phyloP scores from a whole-genome alignment of 2,888 invertebrate genomes.

The Drepana falcataria region DNA sequence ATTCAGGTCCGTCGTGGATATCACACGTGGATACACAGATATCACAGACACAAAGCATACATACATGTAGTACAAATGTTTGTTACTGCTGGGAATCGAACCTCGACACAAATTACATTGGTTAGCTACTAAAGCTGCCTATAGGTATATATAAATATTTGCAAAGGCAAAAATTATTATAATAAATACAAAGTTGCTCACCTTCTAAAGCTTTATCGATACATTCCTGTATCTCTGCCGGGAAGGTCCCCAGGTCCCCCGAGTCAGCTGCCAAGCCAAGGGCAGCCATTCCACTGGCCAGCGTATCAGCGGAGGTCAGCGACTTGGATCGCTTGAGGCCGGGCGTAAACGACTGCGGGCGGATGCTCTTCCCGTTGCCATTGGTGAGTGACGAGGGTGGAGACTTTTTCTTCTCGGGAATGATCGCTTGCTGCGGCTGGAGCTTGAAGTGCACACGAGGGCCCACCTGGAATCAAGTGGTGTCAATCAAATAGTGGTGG shows the following conservation, averaged over 20 bases:
- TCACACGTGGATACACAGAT: no score
- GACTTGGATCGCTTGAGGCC: slow-evolving; percentile 90
- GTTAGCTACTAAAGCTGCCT: no score
- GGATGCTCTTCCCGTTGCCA: slow-evolving; percentile 64
- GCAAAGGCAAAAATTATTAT: no score
- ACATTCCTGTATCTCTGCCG: slow-evolving; percentile 84
- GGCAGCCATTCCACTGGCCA: slow-evolving; percentile 83
- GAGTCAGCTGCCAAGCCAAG: slow-evolving; percentile 84
- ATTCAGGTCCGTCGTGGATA: no score
- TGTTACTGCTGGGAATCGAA: no score
- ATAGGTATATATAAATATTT: no score
- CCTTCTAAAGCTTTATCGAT: slow-evolving; percentile 87
- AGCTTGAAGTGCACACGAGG: slow-evolving; percentile 81
- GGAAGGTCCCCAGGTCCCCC: slow-evolving; percentile 87
- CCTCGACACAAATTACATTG: no score
- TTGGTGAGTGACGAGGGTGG: slow-evolving; percentile 64
- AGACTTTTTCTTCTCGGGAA: slow-evolving; percentile 68
- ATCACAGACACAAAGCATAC: no score
- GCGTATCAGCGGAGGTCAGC: slow-evolving; percentile 86
- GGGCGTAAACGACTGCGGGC: slow-evolving; percentile 62
- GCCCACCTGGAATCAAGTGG: slow-evolving; percentile 46
- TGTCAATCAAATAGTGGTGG: not conserved
- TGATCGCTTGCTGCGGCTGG: slow-evolving; percentile 61
- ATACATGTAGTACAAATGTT: no score
- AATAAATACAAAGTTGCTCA: slow-evolving; percentile 26